phyloP scores from a whole-genome alignment of 2,113 vertebrate species.

The Cynoglossus semilaevis region DNA sequence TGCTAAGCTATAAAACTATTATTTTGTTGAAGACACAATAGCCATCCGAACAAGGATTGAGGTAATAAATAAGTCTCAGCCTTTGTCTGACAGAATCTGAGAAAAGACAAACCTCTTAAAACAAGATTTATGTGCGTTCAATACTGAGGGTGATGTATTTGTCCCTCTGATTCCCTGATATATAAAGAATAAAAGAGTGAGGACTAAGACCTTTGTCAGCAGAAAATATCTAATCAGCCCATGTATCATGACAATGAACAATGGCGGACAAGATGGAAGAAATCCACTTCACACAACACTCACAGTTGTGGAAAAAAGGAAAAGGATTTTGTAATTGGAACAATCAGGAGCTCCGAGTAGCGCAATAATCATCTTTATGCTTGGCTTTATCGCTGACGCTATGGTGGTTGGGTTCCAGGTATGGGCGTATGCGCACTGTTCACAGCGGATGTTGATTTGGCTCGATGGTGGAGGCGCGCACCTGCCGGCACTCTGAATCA shows the following conservation, averaged over 20 bases:
- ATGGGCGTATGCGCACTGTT: no score
- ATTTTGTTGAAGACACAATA: constrained; percentile 65
- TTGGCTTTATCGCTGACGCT: constrained; percentile 63
- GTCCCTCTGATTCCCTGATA: constrained; percentile 72
- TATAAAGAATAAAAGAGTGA: constrained; percentile 69
- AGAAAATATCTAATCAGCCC: constrained; percentile 66
- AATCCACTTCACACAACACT: constrained; percentile 41
- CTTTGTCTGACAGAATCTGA: constrained; percentile 66
- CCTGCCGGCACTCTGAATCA: no score
- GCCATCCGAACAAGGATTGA: constrained; percentile 47
- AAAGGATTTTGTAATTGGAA: constrained; percentile 65
- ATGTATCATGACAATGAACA: constrained; percentile 77
- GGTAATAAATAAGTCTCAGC: constrained; percentile 65
- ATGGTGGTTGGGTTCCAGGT: no score
- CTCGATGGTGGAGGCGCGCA: no score
- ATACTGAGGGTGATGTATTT: constrained; percentile 71
- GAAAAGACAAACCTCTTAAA: constrained; percentile 67
- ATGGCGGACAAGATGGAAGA: constrained; percentile 53
- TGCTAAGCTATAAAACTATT: constrained; percentile 69
- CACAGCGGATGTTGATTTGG: no score
- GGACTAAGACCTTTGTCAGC: constrained; percentile 73
- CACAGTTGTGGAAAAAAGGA: no score
- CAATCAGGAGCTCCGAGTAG: constrained; percentile 25
- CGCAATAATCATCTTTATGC: constrained; percentile 63
- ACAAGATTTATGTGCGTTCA: constrained; percentile 76